phyloP scores from a whole-genome alignment of 23 tunicate species.

The Trididemnum clinides region DNA sequence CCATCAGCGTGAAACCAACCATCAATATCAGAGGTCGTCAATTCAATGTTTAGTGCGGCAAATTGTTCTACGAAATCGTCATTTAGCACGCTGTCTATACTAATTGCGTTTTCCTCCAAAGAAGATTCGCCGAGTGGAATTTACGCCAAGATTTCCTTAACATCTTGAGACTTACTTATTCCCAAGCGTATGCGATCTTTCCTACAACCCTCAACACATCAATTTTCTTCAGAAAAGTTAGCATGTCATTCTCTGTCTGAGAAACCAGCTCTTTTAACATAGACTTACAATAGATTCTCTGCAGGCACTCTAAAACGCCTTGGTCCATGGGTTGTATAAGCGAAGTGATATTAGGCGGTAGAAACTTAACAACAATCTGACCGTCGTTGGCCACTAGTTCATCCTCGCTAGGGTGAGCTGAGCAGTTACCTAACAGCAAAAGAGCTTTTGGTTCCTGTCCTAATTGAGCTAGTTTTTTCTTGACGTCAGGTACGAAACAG shows the following conservation, averaged over 20 bases:
- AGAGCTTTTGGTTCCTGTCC: neutral
- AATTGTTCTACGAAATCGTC: neutral
- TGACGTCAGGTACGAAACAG: neutral
- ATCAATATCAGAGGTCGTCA: neutral
- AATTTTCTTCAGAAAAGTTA: neutral
- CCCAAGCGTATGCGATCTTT: neutral
- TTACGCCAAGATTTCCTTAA: neutral
- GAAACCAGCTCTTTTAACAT: neutral
- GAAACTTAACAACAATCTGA: too few relatives aligned
- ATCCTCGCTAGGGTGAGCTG: conserved; percentile 6
- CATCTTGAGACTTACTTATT: neutral
- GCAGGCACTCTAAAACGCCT: neutral
- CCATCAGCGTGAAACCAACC: neutral
- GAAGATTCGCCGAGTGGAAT: neutral
- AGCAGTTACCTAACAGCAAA: neutral
- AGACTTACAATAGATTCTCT: neutral
- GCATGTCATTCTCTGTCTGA: neutral
- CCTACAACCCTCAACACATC: conserved; percentile 2
- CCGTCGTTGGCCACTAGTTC: neutral
- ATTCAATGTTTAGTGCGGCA: neutral
- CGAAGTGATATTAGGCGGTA: neutral
- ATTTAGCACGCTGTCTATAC: neutral
- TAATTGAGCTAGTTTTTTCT: neutral
- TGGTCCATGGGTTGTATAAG: conserved; percentile 3
- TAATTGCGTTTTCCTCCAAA: neutral